These are phyloP conservation scores for Indicator indicator DNA, from an alignment of 2,113 vertebrate genomes.

Conservation along the genomic window DNA sequence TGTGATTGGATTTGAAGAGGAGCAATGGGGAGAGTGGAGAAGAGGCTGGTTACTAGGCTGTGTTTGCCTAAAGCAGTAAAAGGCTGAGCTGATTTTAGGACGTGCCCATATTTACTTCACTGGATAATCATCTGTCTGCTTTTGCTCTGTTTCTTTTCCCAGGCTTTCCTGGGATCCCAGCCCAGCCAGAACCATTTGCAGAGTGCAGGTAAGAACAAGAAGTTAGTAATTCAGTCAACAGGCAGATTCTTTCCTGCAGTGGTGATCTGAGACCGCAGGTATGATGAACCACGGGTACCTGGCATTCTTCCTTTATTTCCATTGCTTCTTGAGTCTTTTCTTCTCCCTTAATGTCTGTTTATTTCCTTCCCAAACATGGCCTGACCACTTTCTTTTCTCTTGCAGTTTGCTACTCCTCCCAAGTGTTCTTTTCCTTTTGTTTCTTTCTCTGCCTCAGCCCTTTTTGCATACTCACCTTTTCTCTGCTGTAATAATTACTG, in stretches of 20 bases:
- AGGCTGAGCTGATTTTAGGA: constrained; percentile 23
- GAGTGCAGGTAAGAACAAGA: constrained; percentile 74
- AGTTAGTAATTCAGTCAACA: constrained; percentile 45
- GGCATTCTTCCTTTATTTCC: neutral
- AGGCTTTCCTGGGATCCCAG: constrained; percentile 66
- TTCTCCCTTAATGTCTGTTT: neutral
- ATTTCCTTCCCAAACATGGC: neutral
- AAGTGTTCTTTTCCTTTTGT: neutral
- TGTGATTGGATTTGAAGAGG: neutral
- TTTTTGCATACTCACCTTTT: neutral
- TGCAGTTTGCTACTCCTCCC: neutral
- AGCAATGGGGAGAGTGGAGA: neutral
- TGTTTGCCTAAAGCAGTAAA: constrained; percentile 40
- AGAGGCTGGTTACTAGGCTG: constrained; percentile 1
- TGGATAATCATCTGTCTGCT: constrained; percentile 45
- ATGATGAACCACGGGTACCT: neutral
- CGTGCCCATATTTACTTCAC: constrained; percentile 39
- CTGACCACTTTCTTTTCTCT: neutral
- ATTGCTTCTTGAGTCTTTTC: neutral
- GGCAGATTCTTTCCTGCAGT: constrained; percentile 23
- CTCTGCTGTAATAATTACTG: neutral
- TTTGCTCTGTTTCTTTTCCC: constrained; percentile 58
- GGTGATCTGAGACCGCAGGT: constrained; percentile 2
- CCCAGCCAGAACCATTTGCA: constrained; percentile 68
- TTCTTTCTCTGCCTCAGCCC: neutral